A percentile compares a stretch with the other conserved stretches of the same genome.
Evolutionary conservation across 2,888 invertebrate genomes (phyloP).

Genomic region (Drosophila paranaensis): DNA sequence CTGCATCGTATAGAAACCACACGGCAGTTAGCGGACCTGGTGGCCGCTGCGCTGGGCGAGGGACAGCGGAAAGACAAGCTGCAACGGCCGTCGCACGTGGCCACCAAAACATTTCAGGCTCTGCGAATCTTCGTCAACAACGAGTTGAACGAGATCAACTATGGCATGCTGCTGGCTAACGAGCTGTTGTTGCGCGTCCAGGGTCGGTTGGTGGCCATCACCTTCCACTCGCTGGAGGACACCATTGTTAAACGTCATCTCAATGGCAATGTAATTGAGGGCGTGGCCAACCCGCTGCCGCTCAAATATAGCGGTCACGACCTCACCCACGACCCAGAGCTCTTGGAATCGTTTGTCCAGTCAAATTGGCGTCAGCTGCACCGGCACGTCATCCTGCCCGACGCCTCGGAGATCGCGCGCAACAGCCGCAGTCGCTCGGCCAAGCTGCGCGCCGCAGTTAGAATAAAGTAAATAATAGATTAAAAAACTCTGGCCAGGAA

Average conservation of each 20-base stretch:
- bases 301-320: constrained; percentile 89
- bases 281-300: constrained; percentile 89
- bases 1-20: constrained; percentile 93
- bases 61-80: constrained; percentile 89
- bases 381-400: constrained; percentile 92
- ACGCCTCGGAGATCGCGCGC: constrained; percentile 88
- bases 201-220: constrained; percentile 92
- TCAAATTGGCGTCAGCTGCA: constrained; percentile 91
- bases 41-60: constrained; percentile 87
- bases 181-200: constrained; percentile 91
- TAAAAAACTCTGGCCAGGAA: constrained; percentile 45
- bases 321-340: constrained; percentile 87
- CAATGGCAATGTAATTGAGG: constrained; percentile 90
- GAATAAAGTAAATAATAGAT: constrained; percentile 85
- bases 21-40: constrained; percentile 90
- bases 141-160: constrained; percentile 97
- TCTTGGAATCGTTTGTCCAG: constrained; percentile 87
- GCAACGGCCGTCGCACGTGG: constrained; percentile 91
- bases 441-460: constrained; percentile 93
- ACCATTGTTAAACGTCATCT: constrained; percentile 96
- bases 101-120: constrained; percentile 97
- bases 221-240: constrained; percentile 97
- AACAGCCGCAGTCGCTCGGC: constrained; percentile 96
- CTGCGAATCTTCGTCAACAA: constrained; percentile 98
- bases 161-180: constrained; percentile 92